Conservation (phyloP, 2,113 vertebrate species). For the Dipodomys spectabilis region DNA sequence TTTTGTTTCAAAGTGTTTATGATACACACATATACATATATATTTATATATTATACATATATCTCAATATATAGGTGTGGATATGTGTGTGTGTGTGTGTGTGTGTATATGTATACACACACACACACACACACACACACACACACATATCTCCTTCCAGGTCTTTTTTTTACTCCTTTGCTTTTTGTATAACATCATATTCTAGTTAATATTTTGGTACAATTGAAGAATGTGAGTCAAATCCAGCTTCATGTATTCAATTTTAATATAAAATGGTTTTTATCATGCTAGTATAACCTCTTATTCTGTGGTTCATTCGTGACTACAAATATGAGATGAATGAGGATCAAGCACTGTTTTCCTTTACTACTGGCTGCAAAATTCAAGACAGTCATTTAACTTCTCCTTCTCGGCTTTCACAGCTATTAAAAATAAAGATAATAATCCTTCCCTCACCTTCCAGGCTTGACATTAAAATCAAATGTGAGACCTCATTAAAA, state of each 20-base stretch:
- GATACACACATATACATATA: too few species aligned
- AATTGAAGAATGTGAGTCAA: not conserved
- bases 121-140: too few species aligned
- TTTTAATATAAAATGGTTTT: conserved; percentile 15
- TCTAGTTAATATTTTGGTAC: not conserved
- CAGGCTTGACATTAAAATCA: conserved; percentile 25
- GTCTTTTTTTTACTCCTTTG: not conserved
- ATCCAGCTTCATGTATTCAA: not conserved
- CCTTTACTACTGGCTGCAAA: not conserved
- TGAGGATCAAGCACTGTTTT: not conserved
- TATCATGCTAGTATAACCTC: not conserved
- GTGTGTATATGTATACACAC: too few species aligned
- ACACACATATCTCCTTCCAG: too few species aligned
- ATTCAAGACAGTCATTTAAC: not conserved
- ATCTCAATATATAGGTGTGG: too few species aligned
- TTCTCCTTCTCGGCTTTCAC: not conserved
- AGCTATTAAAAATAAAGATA: not conserved
- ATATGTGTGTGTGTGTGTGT: too few species aligned
- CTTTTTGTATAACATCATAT: not conserved
- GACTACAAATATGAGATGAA: not conserved
- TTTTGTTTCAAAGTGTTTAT: too few species aligned
- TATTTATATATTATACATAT: too few species aligned
- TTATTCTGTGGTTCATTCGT: not conserved
- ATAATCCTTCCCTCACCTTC: not conserved
- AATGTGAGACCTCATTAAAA: conserved; percentile 45